Evolutionary conservation across 2,888 invertebrate species (phyloP), one percentile per base, ranked within the genome.

Genomic region (Melieria picta): DNA sequence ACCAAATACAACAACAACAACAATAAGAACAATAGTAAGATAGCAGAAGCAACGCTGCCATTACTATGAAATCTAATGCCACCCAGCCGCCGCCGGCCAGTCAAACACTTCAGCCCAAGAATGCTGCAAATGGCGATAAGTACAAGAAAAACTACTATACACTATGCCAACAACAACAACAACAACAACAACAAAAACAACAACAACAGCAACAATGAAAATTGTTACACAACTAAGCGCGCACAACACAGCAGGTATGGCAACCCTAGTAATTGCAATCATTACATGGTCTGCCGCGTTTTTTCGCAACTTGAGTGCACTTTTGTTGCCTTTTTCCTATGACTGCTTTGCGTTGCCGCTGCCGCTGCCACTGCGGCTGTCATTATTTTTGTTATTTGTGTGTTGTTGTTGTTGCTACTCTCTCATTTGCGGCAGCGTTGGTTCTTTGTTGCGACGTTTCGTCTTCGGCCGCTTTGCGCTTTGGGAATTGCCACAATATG

Each of bases 281-380:
- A 77, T 77, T 77, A 77, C 76, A 77, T 75, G 77, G 76, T 77
- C 77, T 77, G 75, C 75, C 77, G 77, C 77, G 71, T 77, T 75
- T 76, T 72, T 65, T 65, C 46, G 79, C 80, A 75, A 78, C 84
- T 81, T 82, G 82, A 83, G 83, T 84, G 84, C 82, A 84, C 85
- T 83, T 84, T 61, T 13, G 7, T 46, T 62, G 11, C 10, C 11
- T 30, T 30, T 63, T 50, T 42, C 42, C 9, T 30, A 1, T 30
- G 48, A 43, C 30, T 30, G 6, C 52, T n/a, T 11, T 63, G 42
- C 43, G 42, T 30, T 60, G 30, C 3, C n/a, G 9, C 43, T 0
- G n/a, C 43, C 30, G 0, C 13, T 43, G 43, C 55, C 64, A 42
- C 55, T 13, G 1, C n/a, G 5, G 5, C 13, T 43, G 13, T 42